A percentile compares a stretch with the other conserved stretches of the same genome.
These are phyloP conservation scores for Limonius californicus DNA, from an alignment of 1,140 invertebrate species.

Conservation along the genomic window DNA sequence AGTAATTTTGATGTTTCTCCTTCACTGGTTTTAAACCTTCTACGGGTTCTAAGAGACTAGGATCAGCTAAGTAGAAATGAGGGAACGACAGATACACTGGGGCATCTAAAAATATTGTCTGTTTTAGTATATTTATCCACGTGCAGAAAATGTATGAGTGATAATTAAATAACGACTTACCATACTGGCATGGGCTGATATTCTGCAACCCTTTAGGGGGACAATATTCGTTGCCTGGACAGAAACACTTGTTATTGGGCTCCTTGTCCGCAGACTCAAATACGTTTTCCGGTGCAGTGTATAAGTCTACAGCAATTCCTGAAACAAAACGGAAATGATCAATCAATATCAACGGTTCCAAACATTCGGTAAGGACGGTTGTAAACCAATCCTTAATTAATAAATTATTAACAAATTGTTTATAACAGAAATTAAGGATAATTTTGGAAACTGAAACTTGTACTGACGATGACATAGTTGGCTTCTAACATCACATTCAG, in stretches of 20 bases:
- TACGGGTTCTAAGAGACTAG: conserved; percentile 63
- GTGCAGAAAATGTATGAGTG: too few relatives aligned
- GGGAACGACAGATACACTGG: conserved; percentile 84
- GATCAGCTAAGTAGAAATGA: conserved; percentile 83
- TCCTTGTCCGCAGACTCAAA: conserved; percentile 64
- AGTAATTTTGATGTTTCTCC: conserved; percentile 71
- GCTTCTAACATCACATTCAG: too few relatives aligned
- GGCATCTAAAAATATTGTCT: conserved; percentile 75
- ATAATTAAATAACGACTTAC: too few relatives aligned
- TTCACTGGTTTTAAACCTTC: conserved; percentile 69
- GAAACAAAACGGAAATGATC: conserved; percentile 26
- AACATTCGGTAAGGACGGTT: too few relatives aligned
- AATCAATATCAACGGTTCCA: too few relatives aligned
- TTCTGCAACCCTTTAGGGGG: conserved; percentile 74
- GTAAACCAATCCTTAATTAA: too few relatives aligned
- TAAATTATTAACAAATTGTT: too few relatives aligned
- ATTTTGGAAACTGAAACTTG: too few relatives aligned
- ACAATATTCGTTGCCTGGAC: conserved; percentile 63
- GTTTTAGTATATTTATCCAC: too few relatives aligned
- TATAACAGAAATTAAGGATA: too few relatives aligned
- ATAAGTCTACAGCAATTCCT: conserved; percentile 67
- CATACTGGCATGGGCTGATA: conserved; percentile 82
- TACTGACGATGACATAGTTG: too few relatives aligned
- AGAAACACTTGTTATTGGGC: conserved; percentile 79
- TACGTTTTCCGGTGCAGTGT: conserved; percentile 64